Evolutionary conservation across 2,888 invertebrate species (phyloP).

Genomic region (Drosophila rubida): DNA sequence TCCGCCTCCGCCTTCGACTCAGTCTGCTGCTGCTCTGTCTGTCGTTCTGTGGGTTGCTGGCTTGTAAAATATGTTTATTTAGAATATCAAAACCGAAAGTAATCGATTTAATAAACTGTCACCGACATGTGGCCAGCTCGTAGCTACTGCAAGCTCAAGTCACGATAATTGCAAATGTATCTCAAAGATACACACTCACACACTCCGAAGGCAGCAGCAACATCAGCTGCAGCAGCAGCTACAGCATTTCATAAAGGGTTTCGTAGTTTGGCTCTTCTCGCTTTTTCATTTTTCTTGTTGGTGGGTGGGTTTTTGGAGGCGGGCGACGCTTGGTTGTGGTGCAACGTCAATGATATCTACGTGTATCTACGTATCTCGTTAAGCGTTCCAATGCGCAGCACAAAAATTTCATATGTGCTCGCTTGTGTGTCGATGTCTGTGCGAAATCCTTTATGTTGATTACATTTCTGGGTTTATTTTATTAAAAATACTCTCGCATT

Average conservation of each 20-base stretch:
- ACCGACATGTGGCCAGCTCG: slow-evolving; percentile 78
- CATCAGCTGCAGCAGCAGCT: slow-evolving; percentile 18
- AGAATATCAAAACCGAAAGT: slow-evolving; percentile 81
- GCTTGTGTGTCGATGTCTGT: slow-evolving; percentile 40
- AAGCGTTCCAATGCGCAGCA: slow-evolving; percentile 71
- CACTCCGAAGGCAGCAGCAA: slow-evolving; percentile 15
- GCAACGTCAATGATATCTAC: slow-evolving; percentile 78
- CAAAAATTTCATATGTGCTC: slow-evolving; percentile 26
- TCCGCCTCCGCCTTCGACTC: not conserved
- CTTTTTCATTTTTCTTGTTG: slow-evolving; percentile 17
- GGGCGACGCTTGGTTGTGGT: slow-evolving; percentile 19
- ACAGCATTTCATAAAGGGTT: slow-evolving; percentile 76
- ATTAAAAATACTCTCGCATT: slow-evolving; percentile 81
- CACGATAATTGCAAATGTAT: slow-evolving; percentile 84
- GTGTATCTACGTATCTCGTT: slow-evolving; percentile 77
- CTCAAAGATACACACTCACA: slow-evolving; percentile 69
- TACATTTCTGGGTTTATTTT: slow-evolving; percentile 84
- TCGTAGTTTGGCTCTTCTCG: slow-evolving; percentile 19
- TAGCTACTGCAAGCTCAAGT: slow-evolving; percentile 78
- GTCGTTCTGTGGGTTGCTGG: slow-evolving; percentile 13
- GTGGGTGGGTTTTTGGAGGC: slow-evolving; percentile 20
- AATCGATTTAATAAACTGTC: slow-evolving; percentile 85
- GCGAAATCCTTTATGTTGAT: slow-evolving; percentile 84
- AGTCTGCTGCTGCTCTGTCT: no score
- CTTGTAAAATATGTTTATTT: slow-evolving; percentile 76